These are phyloP conservation scores for Ectemnius lituratus DNA, from an alignment of 2,888 invertebrate species.

Conservation along the genomic window DNA sequence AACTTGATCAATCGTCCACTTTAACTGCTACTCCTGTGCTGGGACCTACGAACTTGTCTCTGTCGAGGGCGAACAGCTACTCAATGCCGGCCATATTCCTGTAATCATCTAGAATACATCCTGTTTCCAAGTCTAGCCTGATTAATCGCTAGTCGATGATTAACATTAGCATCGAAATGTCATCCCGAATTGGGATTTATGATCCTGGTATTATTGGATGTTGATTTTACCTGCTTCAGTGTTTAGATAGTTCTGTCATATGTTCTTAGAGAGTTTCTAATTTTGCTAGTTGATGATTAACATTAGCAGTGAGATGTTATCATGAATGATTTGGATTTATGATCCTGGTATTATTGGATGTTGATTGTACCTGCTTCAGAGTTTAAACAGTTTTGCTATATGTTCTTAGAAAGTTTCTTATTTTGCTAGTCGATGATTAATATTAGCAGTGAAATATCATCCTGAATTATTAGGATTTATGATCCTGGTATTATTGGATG, in stretches of 20 bases:
- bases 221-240: neutral
- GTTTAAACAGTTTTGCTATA: too few species aligned
- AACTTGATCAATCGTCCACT: slow-evolving; percentile 73
- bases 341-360: neutral
- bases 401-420: too few species aligned
- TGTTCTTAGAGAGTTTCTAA: too few species aligned
- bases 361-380: neutral
- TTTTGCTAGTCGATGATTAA: too few species aligned
- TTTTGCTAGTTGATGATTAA: too few species aligned
- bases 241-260: too few species aligned
- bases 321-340: neutral
- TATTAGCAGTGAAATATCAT: too few species aligned
- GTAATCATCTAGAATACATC: slow-evolving; percentile 9
- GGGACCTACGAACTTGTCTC: slow-evolving; percentile 40
- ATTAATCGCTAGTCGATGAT: slow-evolving; percentile 71
- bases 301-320: too few species aligned
- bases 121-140: slow-evolving; percentile 49
- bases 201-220: neutral
- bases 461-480: neutral
- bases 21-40: slow-evolving; percentile 30
- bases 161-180: slow-evolving; percentile 24
- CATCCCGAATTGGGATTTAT: neutral
- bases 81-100: slow-evolving; percentile 46
- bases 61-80: slow-evolving; percentile 65
- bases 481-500: neutral